phyloP scores from a whole-genome alignment of 2,797 vertebrate genomes.

The Odontamblyopus rebecca region DNA sequence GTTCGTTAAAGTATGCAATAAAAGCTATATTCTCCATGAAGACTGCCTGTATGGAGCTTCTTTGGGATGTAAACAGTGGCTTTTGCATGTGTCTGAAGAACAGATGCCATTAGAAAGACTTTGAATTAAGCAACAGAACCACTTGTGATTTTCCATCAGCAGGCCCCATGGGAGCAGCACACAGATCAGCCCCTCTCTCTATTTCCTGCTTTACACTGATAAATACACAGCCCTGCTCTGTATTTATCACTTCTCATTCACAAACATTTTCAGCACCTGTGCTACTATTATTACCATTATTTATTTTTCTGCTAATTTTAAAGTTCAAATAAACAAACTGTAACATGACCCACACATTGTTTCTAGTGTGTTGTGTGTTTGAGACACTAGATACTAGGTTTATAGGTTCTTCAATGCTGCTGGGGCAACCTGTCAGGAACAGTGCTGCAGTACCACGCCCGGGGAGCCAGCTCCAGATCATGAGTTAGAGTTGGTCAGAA shows the following conservation, averaged over 20 bases:
- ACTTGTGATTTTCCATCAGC: slow-evolving; percentile 45
- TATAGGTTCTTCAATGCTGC: too few relatives aligned
- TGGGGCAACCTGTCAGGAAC: too few relatives aligned
- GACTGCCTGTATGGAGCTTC: too few relatives aligned
- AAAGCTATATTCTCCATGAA: background rate
- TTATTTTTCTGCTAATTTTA: too few relatives aligned
- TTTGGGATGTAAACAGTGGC: slow-evolving; percentile 5
- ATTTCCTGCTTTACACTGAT: slow-evolving; percentile 18
- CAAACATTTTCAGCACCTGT: background rate
- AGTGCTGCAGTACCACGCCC: too few relatives aligned
- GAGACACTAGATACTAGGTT: too few relatives aligned
- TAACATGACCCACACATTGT: too few relatives aligned
- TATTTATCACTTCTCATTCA: slow-evolving; percentile 27
- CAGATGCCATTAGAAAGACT: slow-evolving; percentile 8
- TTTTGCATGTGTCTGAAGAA: background rate
- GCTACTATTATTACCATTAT: too few relatives aligned
- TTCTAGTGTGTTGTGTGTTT: too few relatives aligned
- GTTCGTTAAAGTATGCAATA: slow-evolving; percentile 32
- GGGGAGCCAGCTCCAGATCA: too few relatives aligned
- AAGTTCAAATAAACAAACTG: too few relatives aligned
- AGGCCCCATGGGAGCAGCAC: slow-evolving; percentile 22
- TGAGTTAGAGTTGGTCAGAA: too few relatives aligned
- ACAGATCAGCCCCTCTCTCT: slow-evolving; percentile 17
- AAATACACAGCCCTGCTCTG: background rate
- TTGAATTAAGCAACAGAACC: slow-evolving; percentile 24